Evolutionary conservation across 2,797 vertebrate genomes (phyloP), one percentile per base, ranked within the genome.

Genomic region (Ficedula albicollis): DNA sequence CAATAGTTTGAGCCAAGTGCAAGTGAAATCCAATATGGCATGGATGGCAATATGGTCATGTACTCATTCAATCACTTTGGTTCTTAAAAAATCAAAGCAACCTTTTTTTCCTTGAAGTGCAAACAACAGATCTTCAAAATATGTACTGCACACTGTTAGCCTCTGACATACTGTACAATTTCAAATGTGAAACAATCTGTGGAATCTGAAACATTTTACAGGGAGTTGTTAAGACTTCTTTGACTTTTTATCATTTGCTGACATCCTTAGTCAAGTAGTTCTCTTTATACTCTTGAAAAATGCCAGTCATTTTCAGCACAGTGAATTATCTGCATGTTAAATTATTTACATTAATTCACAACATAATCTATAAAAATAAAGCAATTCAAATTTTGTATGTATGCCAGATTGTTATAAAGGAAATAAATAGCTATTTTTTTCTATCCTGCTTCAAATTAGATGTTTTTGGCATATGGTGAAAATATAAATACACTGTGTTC

Each of bases 281-380:
- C 43, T 81, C 29, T 91, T 93, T 84, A 73, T 78, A 48, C 10
- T 39, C 67, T 73, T 90, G 73, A 89, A 94, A 95, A 93, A 89
- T 75, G 83, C 51, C 82, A 93, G 58, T 83, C 68, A 79, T 75
- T 88, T 92, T 84, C 79, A 86, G 46, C 49, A 84, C 58, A 90
- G 43, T 85, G 49, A 90, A 86, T 79, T 93, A 89, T 84, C 73
- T 75, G 8, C 68, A 17, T 70, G 73, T 77, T 95, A 68, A 93
- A 90, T 96, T 89, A 94, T 95, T 96, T 95, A 92, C 85, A 82
- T 89, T 94, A 89, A 92, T 87, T 93, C 95, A 27, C 80, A 86
- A 54, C 1, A 7, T 73, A 41, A 55, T 90, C 51, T 89, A 83
- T 81, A 87, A 92, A 90, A 92, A 91, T 77, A 83, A 87, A 83